These are phyloP conservation scores for Protomyctophum bolini DNA, from an alignment of 2,113 vertebrate species.

Conservation along the genomic window DNA sequence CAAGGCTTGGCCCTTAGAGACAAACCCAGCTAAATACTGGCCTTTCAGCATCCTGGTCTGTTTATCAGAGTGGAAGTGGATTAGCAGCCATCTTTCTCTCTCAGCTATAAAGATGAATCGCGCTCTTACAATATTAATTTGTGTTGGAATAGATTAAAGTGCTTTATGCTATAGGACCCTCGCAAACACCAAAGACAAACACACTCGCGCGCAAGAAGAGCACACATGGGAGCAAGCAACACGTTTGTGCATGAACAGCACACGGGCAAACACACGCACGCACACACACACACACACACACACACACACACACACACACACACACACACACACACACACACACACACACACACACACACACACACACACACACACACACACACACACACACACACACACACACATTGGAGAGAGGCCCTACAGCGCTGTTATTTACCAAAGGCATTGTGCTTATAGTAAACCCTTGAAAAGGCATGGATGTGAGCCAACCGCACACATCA, in stretches of 20 bases:
- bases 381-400: constrained; percentile 19
- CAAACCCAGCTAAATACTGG: constrained; percentile 25
- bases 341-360: not conserved
- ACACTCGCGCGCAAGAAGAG: constrained; percentile 26
- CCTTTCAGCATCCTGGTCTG: constrained; percentile 38
- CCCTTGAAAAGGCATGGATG: no score
- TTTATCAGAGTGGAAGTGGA: constrained; percentile 33
- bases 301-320: not conserved
- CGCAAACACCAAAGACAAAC: constrained; percentile 49
- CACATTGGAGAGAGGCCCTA: not conserved
- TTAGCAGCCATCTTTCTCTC: constrained; percentile 39
- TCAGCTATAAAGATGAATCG: constrained; percentile 21
- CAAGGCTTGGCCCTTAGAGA: constrained; percentile 5
- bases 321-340: constrained; percentile 16
- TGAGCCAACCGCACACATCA: not conserved
- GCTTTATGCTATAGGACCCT: constrained; percentile 51
- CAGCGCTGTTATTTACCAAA: no score
- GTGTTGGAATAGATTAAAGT: constrained; percentile 43
- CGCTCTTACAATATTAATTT: constrained; percentile 33
- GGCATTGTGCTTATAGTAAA: no score
- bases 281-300: not conserved
- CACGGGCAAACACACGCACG: constrained; percentile 8
- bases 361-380: not conserved
- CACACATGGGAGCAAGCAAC: no score
- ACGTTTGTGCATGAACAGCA: not conserved